A percentile compares a stretch with the other conserved stretches of the same genome.
phyloP scores from a whole-genome alignment of 2,113 vertebrate species.

The Oxygymnocypris stewartii region DNA sequence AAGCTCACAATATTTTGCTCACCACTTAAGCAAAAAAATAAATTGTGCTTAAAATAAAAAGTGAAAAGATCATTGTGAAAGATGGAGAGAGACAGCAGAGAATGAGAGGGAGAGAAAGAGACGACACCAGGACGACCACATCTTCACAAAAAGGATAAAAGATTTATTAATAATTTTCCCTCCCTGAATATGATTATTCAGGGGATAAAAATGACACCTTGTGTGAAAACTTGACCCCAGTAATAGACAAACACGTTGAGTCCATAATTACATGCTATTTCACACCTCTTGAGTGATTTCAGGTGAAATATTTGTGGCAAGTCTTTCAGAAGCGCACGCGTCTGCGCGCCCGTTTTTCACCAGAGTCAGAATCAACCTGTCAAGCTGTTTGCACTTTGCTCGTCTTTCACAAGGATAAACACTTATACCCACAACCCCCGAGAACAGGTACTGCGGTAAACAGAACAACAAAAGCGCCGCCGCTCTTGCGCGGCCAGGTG shows the following conservation, averaged over 20 bases:
- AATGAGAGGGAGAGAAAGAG: not conserved
- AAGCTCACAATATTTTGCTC: not conserved
- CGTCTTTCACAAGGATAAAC: conserved; percentile 76
- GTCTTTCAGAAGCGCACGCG: not conserved
- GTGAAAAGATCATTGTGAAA: not conserved
- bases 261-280: not conserved
- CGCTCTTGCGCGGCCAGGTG: conserved; percentile 90
- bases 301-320: not conserved
- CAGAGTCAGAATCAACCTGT: conserved; percentile 27
- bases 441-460: conserved; percentile 64
- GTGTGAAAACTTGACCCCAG: not conserved
- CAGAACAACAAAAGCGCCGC: conserved; percentile 83
- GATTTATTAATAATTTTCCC: not conserved
- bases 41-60: not conserved
- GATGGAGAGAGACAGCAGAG: not conserved
- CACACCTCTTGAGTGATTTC: not conserved
- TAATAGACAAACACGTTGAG: not conserved
- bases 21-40: not conserved
- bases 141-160: not conserved
- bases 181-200: not conserved
- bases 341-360: conserved; percentile 6
- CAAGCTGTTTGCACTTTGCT: conserved; percentile 59
- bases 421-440: conserved; percentile 71
- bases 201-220: not conserved
- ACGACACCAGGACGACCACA: not conserved